Evolutionary conservation across 2,888 invertebrate species (phyloP).

Genomic region (Hypolimnas misippus): DNA sequence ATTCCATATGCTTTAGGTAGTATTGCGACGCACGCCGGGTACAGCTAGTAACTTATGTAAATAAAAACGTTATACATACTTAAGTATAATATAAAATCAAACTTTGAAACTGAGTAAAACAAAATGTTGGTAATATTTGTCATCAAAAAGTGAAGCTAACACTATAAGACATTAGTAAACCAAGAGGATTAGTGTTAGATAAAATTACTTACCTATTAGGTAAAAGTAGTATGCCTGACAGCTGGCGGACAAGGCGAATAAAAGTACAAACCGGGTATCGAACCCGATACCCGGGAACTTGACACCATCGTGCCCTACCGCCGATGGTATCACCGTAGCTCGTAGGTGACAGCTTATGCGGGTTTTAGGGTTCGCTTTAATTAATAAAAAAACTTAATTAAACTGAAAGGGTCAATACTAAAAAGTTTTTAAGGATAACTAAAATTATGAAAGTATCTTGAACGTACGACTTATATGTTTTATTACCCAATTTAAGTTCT

Average conservation of each 20-base stretch:
- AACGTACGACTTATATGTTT: no score
- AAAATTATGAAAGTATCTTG: no score
- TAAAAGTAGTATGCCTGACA: slow-evolving; percentile 51
- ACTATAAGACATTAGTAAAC: slow-evolving; percentile 19
- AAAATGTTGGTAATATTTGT: neutral
- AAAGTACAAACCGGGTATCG: slow-evolving; percentile 55
- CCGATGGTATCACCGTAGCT: slow-evolving; percentile 38
- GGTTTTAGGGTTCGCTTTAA: slow-evolving; percentile 34
- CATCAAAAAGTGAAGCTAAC: slow-evolving; percentile 2
- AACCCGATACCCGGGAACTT: slow-evolving; percentile 66
- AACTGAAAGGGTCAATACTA: neutral
- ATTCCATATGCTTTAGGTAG: no score
- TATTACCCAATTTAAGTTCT: no score
- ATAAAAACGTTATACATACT: no score
- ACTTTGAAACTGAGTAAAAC: no score
- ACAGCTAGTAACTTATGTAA: no score
- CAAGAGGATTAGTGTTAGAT: slow-evolving; percentile 31
- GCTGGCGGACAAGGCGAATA: slow-evolving; percentile 59
- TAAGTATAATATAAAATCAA: no score
- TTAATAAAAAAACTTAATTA: slow-evolving; percentile 12
- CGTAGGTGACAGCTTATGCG: slow-evolving; percentile 34
- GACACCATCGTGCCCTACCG: slow-evolving; percentile 54
- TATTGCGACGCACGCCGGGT: no score
- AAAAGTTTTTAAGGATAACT: neutral
- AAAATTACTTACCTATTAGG: slow-evolving; percentile 38